Evolutionary conservation across 1,140 invertebrate genomes (phyloP), one percentile per base, ranked within the genome.

Genomic region (Fragariocoptes setiger): DNA sequence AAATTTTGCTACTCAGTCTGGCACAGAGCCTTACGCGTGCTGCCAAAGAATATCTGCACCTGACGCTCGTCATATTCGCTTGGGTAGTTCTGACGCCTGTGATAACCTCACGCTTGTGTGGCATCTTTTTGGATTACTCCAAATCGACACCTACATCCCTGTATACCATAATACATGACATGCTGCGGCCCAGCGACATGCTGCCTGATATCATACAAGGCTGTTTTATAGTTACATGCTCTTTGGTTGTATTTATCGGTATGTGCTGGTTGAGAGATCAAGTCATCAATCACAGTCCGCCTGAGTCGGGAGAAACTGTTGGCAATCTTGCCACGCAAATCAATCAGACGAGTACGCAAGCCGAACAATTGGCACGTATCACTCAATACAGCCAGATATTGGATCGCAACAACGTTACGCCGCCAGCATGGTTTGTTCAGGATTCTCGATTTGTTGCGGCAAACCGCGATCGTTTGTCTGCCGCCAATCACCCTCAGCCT

Each of bases 81-180:
- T 97, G 90, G 90, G 65, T 95, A 3, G 85, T 79, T n/a, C 64
- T 94, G 31, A 88, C 95, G 17, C 88, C 90, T 1, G 57, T 97
- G 13, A 85, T 85, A 17, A 85, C 86, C n/a, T 90, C 83, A 62
- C 54, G 56, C 59, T 59, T 42, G 18, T 37, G 5, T 20, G 14
- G 35, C 14, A 18, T 16, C 18, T 20, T 13, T 39, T 42, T 17
- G n/a, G 36, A 40, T 45, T 39, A 19, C 41, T 8, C 37, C 19
- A 22, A 15, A 20, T 46, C 39, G 13, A 16, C 36, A 4, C 15
- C 20, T 44, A 42, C 2, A n/a, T 17, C 37, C 19, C 37, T 45
- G 40, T 50, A 3, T 17, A 51, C 36, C 48, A 61, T 59, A 59
- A 57, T 67, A 85, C 43, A 92, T 86, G 77, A 90, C 56, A 71